Conservation (phyloP, 2,797 vertebrate species). For the Micromesistius poutassou region DNA sequence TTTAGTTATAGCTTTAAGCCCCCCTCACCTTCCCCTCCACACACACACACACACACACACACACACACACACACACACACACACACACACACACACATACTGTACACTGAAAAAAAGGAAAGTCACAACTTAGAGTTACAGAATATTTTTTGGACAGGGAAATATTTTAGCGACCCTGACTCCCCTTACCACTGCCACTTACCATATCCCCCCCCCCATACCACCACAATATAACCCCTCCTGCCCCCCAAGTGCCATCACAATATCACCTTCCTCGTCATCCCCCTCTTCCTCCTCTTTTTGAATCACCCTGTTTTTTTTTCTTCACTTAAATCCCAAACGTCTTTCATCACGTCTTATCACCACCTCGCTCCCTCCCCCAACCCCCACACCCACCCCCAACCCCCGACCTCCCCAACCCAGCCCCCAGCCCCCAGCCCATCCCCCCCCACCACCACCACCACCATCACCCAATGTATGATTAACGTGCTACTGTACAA, state of each 20-base stretch:
- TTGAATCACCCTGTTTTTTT: slow-evolving; percentile 1
- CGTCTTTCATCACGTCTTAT: slow-evolving; percentile 1
- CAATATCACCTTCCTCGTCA: slow-evolving; percentile 4
- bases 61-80: too few relatives aligned
- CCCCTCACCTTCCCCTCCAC: neutral
- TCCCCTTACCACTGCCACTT: neutral
- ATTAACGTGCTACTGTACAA: slow-evolving; percentile 57
- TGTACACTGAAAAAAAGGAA: too few relatives aligned
- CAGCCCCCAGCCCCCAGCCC: neutral
- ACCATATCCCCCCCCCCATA: neutral
- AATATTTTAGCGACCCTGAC: neutral
- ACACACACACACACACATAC: too few relatives aligned
- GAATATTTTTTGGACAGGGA: neutral
- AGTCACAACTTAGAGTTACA: neutral
- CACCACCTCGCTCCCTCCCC: neutral
- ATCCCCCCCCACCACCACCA: neutral
- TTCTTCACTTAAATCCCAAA: neutral
- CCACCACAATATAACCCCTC: neutral
- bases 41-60: neutral
- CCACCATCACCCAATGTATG: slow-evolving; percentile 36
- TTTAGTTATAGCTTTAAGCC: neutral
- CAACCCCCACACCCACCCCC: neutral
- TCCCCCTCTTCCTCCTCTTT: neutral
- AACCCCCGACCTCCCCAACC: neutral
- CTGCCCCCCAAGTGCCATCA: neutral